These are phyloP conservation scores for Panulirus ornatus DNA, from an alignment of 1,140 invertebrate species.

Conservation along the genomic window DNA sequence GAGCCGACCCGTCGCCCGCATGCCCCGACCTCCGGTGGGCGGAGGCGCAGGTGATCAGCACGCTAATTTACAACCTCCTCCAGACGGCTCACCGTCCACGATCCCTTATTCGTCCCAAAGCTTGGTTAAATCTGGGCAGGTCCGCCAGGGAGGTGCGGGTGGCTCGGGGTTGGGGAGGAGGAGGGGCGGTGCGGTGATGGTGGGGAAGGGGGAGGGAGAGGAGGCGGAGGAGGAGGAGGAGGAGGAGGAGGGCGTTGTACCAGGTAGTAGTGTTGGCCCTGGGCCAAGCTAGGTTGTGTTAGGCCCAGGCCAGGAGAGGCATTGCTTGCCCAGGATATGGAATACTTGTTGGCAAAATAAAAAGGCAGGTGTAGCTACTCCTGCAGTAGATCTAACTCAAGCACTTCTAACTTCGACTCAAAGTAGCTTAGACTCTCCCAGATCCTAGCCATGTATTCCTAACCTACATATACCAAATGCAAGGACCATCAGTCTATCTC, in stretches of 20 bases:
- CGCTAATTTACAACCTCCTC: not conserved
- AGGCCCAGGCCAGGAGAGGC: no score
- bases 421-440: no score
- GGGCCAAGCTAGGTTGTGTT: no score
- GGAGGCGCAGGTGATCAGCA: not conserved
- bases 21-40: not conserved
- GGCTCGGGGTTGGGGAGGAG: not conserved
- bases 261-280: not conserved
- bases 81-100: not conserved
- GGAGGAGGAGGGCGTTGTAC: not conserved
- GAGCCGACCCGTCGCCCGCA: constrained; percentile 5
- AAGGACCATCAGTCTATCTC: no score
- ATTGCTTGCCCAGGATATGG: no score
- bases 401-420: no score
- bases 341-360: no score
- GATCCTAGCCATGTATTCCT: no score
- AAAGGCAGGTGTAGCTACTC: no score
- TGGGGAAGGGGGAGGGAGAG: not conserved
- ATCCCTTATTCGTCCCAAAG: not conserved
- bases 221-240: not conserved
- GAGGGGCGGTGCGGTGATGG: not conserved
- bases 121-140: not conserved
- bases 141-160: no score
- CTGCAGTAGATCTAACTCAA: no score
- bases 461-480: no score